phyloP scores from a whole-genome alignment of 2,888 invertebrate genomes.

The Sipha maydis region DNA sequence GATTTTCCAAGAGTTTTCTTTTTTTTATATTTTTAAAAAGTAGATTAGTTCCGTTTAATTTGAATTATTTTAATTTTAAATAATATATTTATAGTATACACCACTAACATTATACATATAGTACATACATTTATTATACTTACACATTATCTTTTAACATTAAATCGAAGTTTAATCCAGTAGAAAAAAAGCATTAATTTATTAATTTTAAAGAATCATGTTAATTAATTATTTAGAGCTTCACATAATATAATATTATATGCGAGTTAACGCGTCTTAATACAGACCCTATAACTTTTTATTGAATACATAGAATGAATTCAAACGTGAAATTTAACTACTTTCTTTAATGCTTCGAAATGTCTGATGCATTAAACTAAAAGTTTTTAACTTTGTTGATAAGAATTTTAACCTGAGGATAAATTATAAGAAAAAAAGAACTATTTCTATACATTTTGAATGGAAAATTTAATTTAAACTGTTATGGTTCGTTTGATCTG shows the following conservation, averaged over 20 bases:
- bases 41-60: not conserved
- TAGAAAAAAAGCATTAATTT: not conserved
- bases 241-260: too few relatives aligned
- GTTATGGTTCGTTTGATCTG: not conserved
- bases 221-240: not conserved
- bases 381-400: constrained; percentile 14
- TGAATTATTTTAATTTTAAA: not conserved
- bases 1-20: too few relatives aligned
- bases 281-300: not conserved
- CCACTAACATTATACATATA: not conserved
- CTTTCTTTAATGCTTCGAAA: not conserved
- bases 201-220: not conserved
- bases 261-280: too few relatives aligned
- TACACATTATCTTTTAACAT: not conserved
- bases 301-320: not conserved
- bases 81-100: not conserved
- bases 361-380: not conserved
- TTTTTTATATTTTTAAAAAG: too few relatives aligned
- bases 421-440: not conserved
- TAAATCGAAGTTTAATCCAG: not conserved
- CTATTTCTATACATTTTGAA: not conserved
- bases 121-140: not conserved
- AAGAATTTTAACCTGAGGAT: not conserved
- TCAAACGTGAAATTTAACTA: constrained; percentile 9
- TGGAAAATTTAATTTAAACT: not conserved